phyloP scores from a whole-genome alignment of 64 coral and sea anemone genomes.

The Stichodactyla helianthus region DNA sequence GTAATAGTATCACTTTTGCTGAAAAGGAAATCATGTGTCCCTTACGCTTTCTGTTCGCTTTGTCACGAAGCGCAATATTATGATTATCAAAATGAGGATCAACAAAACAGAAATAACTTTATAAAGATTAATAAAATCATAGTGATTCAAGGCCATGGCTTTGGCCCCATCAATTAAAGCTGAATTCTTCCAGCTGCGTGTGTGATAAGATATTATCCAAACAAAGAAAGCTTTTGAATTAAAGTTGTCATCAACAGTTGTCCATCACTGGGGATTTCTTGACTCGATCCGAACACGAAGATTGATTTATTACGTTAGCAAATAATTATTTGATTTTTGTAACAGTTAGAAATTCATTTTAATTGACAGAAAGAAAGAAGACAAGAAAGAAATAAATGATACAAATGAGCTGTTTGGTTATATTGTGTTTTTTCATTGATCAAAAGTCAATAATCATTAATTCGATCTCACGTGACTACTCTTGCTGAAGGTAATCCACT shows the following conservation, averaged over 20 bases:
- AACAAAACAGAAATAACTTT: no score
- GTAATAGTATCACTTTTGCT: not conserved
- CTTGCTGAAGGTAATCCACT: no score
- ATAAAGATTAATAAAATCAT: no score
- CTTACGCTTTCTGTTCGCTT: not conserved
- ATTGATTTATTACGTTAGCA: not conserved
- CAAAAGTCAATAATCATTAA: no score
- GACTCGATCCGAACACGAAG: not conserved
- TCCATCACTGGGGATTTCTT: not conserved
- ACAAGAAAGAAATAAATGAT: not conserved
- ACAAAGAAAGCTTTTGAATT: not conserved
- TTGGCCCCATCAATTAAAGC: no score
- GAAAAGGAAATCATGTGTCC: not conserved
- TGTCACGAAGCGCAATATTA: not conserved
- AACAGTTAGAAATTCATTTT: not conserved
- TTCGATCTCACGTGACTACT: no score
- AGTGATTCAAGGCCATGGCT: no score
- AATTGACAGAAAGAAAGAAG: not conserved
- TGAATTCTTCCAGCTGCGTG: no score
- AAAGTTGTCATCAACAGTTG: not conserved
- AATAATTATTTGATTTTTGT: not conserved
- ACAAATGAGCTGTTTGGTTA: not conserved
- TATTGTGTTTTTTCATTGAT: no score
- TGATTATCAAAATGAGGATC: not conserved
- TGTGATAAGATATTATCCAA: not conserved